A percentile compares a stretch with the other conserved stretches of the same genome.
These are phyloP conservation scores for Lamprotornis superbus DNA, from an alignment of 2,113 vertebrate genomes.

Conservation along the genomic window DNA sequence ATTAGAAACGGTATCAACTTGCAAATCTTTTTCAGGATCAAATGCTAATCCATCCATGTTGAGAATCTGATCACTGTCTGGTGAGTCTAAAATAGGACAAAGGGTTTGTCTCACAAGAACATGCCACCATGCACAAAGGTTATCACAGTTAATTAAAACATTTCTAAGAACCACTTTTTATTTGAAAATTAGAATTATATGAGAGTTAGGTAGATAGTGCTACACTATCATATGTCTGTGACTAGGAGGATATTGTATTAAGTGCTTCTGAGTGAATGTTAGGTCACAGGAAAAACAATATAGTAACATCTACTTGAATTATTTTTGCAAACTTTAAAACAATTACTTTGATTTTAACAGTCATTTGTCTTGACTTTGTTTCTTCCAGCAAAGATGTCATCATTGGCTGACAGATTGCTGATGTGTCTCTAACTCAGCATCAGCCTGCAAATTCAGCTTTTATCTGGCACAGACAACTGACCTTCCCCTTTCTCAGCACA, in stretches of 20 bases:
- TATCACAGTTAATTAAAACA: background rate
- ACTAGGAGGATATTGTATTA: background rate
- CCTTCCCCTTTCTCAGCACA: background rate
- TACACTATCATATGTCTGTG: fast-evolving
- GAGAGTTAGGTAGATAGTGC: background rate
- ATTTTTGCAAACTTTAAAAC: background rate
- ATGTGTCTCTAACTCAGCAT: background rate
- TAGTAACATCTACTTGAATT: background rate
- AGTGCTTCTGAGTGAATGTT: background rate
- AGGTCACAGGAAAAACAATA: background rate
- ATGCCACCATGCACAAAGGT: background rate
- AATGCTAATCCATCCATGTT: background rate
- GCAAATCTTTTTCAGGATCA: background rate
- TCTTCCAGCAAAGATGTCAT: background rate
- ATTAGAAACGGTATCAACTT: background rate
- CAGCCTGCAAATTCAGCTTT: background rate
- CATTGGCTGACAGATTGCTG: background rate
- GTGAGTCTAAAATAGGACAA: background rate
- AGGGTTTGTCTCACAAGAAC: background rate
- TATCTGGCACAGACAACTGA: background rate
- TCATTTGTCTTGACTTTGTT: background rate
- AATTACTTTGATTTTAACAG: background rate
- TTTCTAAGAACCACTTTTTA: background rate
- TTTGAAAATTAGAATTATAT: background rate
- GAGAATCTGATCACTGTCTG: background rate